Evolutionary conservation across 2,888 invertebrate genomes (phyloP).

Genomic region (Acrobasis suavella): DNA sequence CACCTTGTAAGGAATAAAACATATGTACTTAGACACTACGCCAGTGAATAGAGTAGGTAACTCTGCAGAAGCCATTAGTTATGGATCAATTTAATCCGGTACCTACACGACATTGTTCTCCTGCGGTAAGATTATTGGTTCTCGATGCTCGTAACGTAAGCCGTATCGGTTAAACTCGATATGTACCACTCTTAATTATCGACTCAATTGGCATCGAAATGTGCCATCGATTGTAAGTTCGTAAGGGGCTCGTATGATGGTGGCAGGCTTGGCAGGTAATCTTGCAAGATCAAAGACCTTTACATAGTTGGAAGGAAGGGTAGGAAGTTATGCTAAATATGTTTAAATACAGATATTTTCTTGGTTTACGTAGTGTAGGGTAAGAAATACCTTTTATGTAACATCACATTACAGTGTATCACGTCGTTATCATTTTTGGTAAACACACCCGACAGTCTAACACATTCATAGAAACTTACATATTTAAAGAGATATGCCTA

Average conservation of each 20-base stretch:
- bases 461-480: too few species aligned
- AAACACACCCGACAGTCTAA: too few species aligned
- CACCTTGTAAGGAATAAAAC: too few species aligned
- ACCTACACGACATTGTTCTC: slow-evolving; percentile 4
- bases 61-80: background rate
- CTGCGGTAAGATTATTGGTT: slow-evolving; percentile 3
- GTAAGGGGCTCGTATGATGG: background rate
- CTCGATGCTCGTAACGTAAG: slow-evolving; percentile 4
- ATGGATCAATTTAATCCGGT: background rate
- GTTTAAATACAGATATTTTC: too few species aligned
- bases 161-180: slow-evolving; percentile 6
- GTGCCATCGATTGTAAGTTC: slow-evolving; percentile 1
- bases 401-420: too few species aligned
- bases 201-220: slow-evolving; percentile 2
- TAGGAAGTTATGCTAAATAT: too few species aligned
- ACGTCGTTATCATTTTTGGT: too few species aligned
- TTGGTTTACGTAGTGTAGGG: too few species aligned
- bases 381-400: too few species aligned
- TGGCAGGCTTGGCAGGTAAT: background rate
- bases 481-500: too few species aligned
- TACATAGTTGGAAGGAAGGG: too few species aligned
- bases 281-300: background rate
- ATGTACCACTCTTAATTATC: slow-evolving; percentile 1
- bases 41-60: background rate
- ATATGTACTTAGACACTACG: too few species aligned